These are phyloP conservation scores for Ganaspis sp. DNA, from an alignment of 1,140 invertebrate genomes.

Conservation along the genomic window DNA sequence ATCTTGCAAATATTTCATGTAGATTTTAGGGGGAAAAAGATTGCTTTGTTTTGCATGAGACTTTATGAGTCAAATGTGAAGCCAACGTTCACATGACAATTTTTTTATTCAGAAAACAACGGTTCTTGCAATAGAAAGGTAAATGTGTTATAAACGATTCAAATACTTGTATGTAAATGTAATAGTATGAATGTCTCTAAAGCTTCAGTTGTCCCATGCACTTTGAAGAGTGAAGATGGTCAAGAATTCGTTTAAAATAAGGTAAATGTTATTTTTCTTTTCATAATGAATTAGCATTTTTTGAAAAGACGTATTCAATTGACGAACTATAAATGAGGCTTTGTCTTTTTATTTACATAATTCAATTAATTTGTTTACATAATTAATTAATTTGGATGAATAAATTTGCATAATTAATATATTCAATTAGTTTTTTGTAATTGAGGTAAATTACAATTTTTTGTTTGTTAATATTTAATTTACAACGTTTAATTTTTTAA, in stretches of 20 bases:
- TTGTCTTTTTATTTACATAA: not conserved
- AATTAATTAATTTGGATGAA: too few relatives aligned
- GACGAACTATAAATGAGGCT: not conserved
- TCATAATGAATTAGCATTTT: not conserved
- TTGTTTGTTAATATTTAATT: too few relatives aligned
- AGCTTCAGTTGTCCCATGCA: constrained; percentile 58
- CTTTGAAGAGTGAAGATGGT: constrained; percentile 55
- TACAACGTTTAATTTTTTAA: too few relatives aligned
- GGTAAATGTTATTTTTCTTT: constrained; percentile 13
- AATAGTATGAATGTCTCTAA: constrained; percentile 36
- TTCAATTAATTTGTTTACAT: too few relatives aligned
- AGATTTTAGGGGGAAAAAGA: not conserved
- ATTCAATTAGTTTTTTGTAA: too few relatives aligned
- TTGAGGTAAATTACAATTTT: too few relatives aligned
- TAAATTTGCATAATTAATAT: too few relatives aligned
- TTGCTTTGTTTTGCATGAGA: not conserved
- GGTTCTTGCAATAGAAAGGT: constrained; percentile 44
- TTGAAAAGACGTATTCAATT: not conserved
- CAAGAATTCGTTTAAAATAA: not conserved
- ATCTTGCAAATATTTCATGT: not conserved
- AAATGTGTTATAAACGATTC: constrained; percentile 53
- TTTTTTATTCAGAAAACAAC: constrained; percentile 6
- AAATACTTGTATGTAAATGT: constrained; percentile 31
- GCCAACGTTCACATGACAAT: not conserved
- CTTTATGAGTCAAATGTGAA: not conserved